phyloP scores from a whole-genome alignment of 1,140 invertebrate genomes.

The Psix sp. region DNA sequence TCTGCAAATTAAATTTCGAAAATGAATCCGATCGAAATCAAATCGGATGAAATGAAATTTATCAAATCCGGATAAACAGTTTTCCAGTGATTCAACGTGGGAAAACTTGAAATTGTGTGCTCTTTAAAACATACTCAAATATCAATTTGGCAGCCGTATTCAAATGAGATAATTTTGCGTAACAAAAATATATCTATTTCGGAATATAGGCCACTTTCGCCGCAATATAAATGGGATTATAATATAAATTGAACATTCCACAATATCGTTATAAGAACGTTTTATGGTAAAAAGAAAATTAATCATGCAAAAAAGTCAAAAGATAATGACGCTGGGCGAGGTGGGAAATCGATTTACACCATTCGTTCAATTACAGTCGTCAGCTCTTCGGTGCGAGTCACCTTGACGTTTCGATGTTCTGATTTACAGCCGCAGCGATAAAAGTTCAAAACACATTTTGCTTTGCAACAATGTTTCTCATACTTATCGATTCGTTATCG shows the following conservation, averaged over 20 bases:
- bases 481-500: no score
- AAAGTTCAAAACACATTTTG: no score
- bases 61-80: no score
- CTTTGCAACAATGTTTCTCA: no score
- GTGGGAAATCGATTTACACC: constrained; percentile 13
- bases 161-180: constrained; percentile 12
- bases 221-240: constrained; percentile 22
- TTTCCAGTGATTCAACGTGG: no score
- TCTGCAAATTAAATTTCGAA: constrained; percentile 20
- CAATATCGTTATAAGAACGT: constrained; percentile 1
- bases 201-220: constrained; percentile 45
- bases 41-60: no score
- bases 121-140: no score
- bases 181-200: constrained; percentile 21
- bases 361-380: constrained; percentile 8
- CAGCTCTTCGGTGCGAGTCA: neutral
- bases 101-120: no score
- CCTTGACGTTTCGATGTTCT: neutral
- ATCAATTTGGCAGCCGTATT: neutral
- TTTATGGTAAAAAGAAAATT: constrained; percentile 19
- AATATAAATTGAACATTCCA: constrained; percentile 27
- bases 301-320: constrained; percentile 9
- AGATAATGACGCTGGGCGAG: neutral
- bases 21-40: no score
- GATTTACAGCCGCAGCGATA: no score